Base-by-base conservation (phyloP, 2,888 invertebrate genomes). In the Cephonodes hylas region DNA sequence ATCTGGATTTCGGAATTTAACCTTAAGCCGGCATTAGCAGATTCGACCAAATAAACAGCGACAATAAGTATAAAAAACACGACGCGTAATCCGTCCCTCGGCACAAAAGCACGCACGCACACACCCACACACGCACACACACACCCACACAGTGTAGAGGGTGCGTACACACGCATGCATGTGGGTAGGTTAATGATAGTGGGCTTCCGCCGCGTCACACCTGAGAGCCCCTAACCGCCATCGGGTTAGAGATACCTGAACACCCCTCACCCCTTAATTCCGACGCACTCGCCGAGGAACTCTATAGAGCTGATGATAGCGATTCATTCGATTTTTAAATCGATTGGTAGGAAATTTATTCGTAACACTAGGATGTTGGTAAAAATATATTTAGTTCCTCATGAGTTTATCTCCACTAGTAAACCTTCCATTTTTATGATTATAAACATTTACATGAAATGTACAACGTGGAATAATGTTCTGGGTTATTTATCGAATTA, bases 171-270 rank as follows among this genome's bases (percentile, higher is more conserved):
- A n/a, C n/a, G n/a, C n/a, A n/a, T n/a, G 70, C 74, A 79, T 83
- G 84, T 91, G 91, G 91, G 91, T 88, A 85, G 85, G 88, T 83
- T 92, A 92, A 92, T 92, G 92, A 91, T 89, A 87, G 91, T 80
- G 84, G 77, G 91, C 85, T 91, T 92, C 92, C 92, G 92, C 76
- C 84, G 83, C 92, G 93, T 93, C 93, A 93, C 93, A 93, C 93
- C 93, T 93, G 93, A 93, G 91, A 83, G 91, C 85, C 66, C 81
- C 77, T 89, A 93, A 93, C 93, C 93, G 93, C 85, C 93, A 85
- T 84, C 87, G 88, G 84, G 85, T 82, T 86, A 86, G 87, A 84
- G 88, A 86, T 88, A 88, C 89, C 84, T 79, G 81, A 79, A 73
- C 81, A 84, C 84, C 90, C 88, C 88, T 79, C 77, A 81, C 83